Conservation (phyloP, 1,140 invertebrate species). For the Bombus vancouverensis region DNA sequence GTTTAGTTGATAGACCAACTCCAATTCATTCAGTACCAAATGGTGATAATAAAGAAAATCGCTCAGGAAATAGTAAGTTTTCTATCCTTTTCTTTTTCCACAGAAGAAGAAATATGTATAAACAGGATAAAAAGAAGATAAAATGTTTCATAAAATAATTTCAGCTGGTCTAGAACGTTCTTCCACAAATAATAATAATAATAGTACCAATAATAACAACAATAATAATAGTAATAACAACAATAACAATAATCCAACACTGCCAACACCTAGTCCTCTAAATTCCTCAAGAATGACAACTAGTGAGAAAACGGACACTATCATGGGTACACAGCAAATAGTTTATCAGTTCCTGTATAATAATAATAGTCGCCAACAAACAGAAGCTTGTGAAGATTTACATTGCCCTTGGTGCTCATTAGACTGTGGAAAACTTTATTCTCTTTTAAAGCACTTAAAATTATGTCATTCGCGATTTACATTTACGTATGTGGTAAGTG, state of each 20-base stretch:
- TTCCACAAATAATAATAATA: constrained; percentile 71
- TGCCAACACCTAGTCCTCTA: constrained; percentile 78
- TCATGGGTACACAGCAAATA: constrained; percentile 85
- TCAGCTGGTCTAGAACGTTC: constrained; percentile 76
- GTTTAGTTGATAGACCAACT: constrained; percentile 86
- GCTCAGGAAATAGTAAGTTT: constrained; percentile 81
- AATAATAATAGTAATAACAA: constrained; percentile 73
- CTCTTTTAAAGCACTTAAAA: constrained; percentile 95
- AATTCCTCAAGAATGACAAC: constrained; percentile 75
- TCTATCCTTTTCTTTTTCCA: neutral
- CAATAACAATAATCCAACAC: constrained; percentile 76
- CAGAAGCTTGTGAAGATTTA: constrained; percentile 95
- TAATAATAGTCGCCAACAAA: constrained; percentile 96
- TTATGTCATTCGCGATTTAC: constrained; percentile 96
- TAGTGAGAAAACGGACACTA: constrained; percentile 73
- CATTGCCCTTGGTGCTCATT: constrained; percentile 97
- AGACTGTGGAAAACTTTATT: constrained; percentile 93
- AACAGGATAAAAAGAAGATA: neutral
- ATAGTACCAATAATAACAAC: constrained; percentile 45
- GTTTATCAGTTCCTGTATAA: constrained; percentile 98
- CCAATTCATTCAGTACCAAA: constrained; percentile 82
- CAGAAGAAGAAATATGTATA: neutral
- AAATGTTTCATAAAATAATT: constrained; percentile 41
- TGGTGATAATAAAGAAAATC: constrained; percentile 85
- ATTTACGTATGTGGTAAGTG: constrained; percentile 94